Evolutionary conservation across 2,888 invertebrate genomes (phyloP), one percentile per base, ranked within the genome.

Genomic region (Ferdinandea cuprea): DNA sequence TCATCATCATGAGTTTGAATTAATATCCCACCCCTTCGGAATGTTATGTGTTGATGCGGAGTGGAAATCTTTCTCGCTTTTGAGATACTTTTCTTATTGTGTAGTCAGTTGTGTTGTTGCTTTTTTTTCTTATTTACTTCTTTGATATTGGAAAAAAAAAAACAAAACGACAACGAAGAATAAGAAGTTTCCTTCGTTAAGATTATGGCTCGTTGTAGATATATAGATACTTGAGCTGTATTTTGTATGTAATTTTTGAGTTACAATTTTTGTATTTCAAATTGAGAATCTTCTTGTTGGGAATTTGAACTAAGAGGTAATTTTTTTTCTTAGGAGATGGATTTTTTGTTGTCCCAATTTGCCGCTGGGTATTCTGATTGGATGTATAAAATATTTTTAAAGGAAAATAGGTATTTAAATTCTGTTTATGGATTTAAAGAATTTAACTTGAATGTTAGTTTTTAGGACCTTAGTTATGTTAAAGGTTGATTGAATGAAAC

Each of bases 1-100:
- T 83, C 81, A 81, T 83, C 78, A 83, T 78, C 58, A 13, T 13
- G 59, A 59, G 58, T 56, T 78, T 52, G 78, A 83, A 83, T 78
- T 83, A 68, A 78, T 83, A 80, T 80, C 81, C 83, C 83, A 83
- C 83, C 83, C 83, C 78, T 83, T 83, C 65, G 69, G 71, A 56
- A 42, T 63, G 58, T n/a, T 50, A 17, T 50, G 28, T 63, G 35
- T 72, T 17, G 54, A 25, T 63, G 58, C 25, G 35, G 66, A 52
- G 50, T 76, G 54, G 17, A 63, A 73, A 61, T 58, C 66, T 44
- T 35, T 35, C n/a, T n/a, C 3, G 54, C 50, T 44, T 79, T 80
- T 80, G 80, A 81, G 81, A 81, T 71, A 83, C 66, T 68, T 77
- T 65, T 78, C 58, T 76, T 65, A 42, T 58, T 66, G 44, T 40